A percentile compares a stretch with the other conserved stretches of the same genome.
These are phyloP conservation scores for Morone chrysops DNA, from an alignment of 2,113 vertebrate genomes.

Conservation along the genomic window DNA sequence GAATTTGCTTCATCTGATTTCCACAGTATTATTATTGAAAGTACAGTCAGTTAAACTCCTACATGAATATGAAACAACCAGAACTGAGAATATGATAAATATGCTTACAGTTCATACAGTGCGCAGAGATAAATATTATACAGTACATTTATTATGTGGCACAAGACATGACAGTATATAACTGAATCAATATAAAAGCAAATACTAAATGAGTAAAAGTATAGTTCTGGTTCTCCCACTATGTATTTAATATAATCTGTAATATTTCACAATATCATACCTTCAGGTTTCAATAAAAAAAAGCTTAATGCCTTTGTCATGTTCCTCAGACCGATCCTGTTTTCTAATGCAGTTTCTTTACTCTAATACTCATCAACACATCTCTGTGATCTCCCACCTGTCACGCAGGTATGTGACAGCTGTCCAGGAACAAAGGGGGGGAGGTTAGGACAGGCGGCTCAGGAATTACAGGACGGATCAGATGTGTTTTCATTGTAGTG, in stretches of 20 bases:
- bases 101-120: not conserved
- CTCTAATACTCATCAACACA: not conserved
- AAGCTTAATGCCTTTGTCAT: not conserved
- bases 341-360: not conserved
- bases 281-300: not conserved
- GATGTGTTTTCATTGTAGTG: not conserved
- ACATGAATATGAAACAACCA: not conserved
- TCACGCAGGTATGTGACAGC: not conserved
- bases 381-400: not conserved
- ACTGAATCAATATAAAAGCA: not conserved
- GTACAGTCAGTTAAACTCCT: not conserved
- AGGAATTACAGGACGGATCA: not conserved
- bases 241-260: not conserved
- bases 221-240: not conserved
- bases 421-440: not conserved
- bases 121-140: too few relatives aligned
- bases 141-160: not conserved
- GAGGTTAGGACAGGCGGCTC: not conserved
- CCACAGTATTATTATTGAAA: not conserved
- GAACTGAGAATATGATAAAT: not conserved
- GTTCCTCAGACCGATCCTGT: not conserved
- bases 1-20: conserved; percentile 9
- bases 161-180: not conserved
- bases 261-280: not conserved
- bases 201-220: not conserved